Evolutionary conservation across 2,797 vertebrate species (phyloP), one percentile per base, ranked within the genome.

Genomic region (Champsocephalus esox): DNA sequence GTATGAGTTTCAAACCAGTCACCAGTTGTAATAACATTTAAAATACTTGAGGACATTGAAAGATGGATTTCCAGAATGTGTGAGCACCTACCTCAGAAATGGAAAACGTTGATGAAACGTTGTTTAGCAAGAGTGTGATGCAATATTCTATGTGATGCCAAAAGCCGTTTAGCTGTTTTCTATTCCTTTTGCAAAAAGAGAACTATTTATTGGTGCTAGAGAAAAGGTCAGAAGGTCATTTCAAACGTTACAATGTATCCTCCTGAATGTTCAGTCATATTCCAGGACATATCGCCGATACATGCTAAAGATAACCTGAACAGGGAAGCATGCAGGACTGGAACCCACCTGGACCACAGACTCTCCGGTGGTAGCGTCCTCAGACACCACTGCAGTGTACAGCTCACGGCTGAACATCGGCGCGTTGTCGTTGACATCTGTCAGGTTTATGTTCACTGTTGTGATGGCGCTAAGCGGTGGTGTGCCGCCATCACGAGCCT

Each of bases 401-500:
- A 95, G 81, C 0, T 94, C 92, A 5, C 95, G 95, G 87, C 95
- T 97, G 85, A 99, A 99, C 55, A 92, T 89, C 0, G 98, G 98
- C 0, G 96, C 94, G 0, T 99, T 99, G 92, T 99, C 98, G 6
- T 99, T 99, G 68, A 99, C 95, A 13, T 99, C 98, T 0, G 97
- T 97, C 85, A 99, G 88, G 12, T 98, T 97, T 67, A 99, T 94
- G 68, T 96, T 98, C 51, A 99, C 94, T 0, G 97, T 99, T 0
- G 97, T 94, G 4, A 99, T 92, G 0, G 98, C 95, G 0, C 96
- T 98, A 54, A 99, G 94, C 2, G 98, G 94, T 0, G 97, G 98
- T 0, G 91, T 96, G 2, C 98, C 98, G 0, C 98, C 97, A 9
- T 99, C 98, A 76, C 95, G 94, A 3, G 98, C 98, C 92, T 99